Evolutionary conservation across 2,888 invertebrate genomes (phyloP), one percentile per base, ranked within the genome.

Genomic region (Lycocerus yunnanus): DNA sequence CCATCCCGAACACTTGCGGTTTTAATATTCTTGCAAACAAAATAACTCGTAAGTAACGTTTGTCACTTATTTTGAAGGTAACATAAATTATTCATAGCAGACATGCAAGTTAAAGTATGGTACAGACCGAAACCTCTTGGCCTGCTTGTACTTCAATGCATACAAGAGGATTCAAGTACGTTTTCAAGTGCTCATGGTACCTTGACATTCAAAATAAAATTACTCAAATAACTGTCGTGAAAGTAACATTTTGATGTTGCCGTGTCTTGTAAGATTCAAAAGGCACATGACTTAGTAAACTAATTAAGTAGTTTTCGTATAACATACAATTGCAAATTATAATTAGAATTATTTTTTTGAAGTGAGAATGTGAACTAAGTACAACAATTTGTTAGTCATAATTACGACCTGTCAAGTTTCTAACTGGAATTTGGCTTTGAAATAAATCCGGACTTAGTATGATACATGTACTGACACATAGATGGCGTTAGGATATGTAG

Each of bases 1-100:
- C 77, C 78, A 78, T 75, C 78, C 78, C 77, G 74, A 63, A 43
- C 43, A 43, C 43, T 43, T 43, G 43, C 43, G n/a, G n/a, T 43
- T 43, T 43, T 43, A 43, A n/a, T 43, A n/a, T 43, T 43, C 43
- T 43, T 43, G 43, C 43, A 43, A 43, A 43, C 13, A 27, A 24
- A 43, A n/a, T n/a, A n/a, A 43, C n/a, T 43, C n/a, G 43, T 43
- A 43, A 27, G 43, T 43, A 43, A n/a, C 43, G 43, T 43, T 43
- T 43, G 43, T 43, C 43, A 43, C 43, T 43, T 43, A 43, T 43
- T 43, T n/a, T 43, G 43, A n/a, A 43, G n/a, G 61, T 63, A 15
- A 18, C 16, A 15, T 60, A 60, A 60, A 60, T 60, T 60, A 60
- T 60, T 60, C 60, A 43, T 43, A n/a, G 43, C 13, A 43, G 43